phyloP scores from a whole-genome alignment of 1,140 invertebrate genomes.

The Eriocheir sinensis region DNA sequence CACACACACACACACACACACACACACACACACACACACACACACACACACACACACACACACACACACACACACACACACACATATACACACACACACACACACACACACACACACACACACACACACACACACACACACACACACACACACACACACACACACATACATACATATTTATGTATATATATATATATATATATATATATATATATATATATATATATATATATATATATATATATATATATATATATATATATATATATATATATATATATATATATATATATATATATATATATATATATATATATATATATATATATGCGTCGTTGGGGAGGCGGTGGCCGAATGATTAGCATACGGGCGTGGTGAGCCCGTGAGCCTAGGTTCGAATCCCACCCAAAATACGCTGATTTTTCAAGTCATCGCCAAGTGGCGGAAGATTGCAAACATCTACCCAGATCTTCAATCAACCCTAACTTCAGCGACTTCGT shows the following conservation, averaged over 20 bases:
- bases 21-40: neutral
- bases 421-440: no score
- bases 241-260: constrained; percentile 58
- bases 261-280: constrained; percentile 53
- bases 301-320: constrained; percentile 62
- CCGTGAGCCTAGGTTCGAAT: no score
- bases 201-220: constrained; percentile 61
- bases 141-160: neutral
- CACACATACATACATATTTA: constrained; percentile 25
- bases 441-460: no score
- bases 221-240: constrained; percentile 54
- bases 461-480: no score
- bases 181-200: constrained; percentile 42
- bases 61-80: constrained; percentile 26
- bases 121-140: neutral
- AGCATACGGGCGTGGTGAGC: no score
- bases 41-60: constrained; percentile 28
- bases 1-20: neutral
- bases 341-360: no score
- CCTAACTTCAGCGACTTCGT: no score
- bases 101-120: neutral
- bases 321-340: constrained; percentile 49
- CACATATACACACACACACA: constrained; percentile 31
- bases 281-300: constrained; percentile 61
- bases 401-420: no score